Evolutionary conservation across 2,797 vertebrate genomes (phyloP).

Genomic region (Gymnoscopelus microlampas): DNA sequence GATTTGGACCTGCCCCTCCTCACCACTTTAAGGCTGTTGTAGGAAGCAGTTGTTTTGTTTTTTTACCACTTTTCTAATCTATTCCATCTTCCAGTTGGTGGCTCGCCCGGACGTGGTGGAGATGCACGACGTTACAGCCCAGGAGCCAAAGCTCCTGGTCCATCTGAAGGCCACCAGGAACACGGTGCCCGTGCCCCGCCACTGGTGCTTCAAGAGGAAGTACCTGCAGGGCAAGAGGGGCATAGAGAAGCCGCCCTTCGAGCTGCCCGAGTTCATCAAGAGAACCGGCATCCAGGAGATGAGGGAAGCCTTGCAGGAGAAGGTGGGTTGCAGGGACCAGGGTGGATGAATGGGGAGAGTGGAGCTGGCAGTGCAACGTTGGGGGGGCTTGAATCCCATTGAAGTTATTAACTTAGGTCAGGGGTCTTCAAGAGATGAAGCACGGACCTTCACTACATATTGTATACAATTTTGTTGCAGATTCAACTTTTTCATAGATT

Average conservation of each 20-base stretch:
- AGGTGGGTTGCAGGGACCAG: constrained; percentile 80
- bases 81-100: constrained; percentile 81
- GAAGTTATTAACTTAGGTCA: too few species aligned
- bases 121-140: constrained; percentile 95
- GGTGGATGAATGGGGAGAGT: too few species aligned
- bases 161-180: constrained; percentile 95
- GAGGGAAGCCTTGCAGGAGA: constrained; percentile 95
- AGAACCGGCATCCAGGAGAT: constrained; percentile 97
- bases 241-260: constrained; percentile 96
- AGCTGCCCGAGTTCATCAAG: constrained; percentile 95
- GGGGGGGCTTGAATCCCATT: too few species aligned
- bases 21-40: too few species aligned
- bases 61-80: too few species aligned
- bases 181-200: constrained; percentile 92
- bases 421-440: too few species aligned
- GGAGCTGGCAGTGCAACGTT: too few species aligned
- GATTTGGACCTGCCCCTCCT: too few species aligned
- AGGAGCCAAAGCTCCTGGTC: constrained; percentile 94
- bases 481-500: too few species aligned
- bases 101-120: constrained; percentile 94
- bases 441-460: too few species aligned
- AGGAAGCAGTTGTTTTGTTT: too few species aligned
- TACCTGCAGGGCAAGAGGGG: constrained; percentile 96
- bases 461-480: too few species aligned
- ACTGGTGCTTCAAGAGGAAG: constrained; percentile 98